phyloP scores from a whole-genome alignment of 92 coral and sea anemone species.

The Palythoa grandiflora region DNA sequence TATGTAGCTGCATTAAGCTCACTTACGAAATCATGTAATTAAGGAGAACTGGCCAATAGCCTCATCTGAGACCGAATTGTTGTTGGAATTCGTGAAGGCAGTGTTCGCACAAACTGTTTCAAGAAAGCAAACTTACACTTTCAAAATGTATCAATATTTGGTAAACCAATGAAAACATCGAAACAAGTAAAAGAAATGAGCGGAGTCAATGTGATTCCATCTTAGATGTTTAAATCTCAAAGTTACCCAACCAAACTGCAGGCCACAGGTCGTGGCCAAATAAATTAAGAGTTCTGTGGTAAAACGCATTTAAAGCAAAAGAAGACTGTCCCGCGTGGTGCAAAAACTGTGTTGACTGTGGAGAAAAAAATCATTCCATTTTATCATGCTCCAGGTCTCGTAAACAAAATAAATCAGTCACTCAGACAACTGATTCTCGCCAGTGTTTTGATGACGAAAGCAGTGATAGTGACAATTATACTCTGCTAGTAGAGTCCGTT shows the following conservation, averaged over 20 bases:
- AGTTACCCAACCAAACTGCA: neutral
- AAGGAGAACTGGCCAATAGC: slow-evolving; percentile 46
- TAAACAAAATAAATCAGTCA: too few species aligned
- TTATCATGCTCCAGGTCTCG: too few species aligned
- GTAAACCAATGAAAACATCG: slow-evolving; percentile 42
- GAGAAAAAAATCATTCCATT: too few species aligned
- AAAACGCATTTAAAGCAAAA: slow-evolving; percentile 8
- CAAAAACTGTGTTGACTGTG: neutral
- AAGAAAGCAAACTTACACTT: slow-evolving; percentile 70
- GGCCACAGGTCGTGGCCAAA: slow-evolving; percentile 8
- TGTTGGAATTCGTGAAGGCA: slow-evolving; percentile 57
- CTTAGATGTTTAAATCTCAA: neutral
- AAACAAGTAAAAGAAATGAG: slow-evolving; percentile 12
- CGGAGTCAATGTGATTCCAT: slow-evolving; percentile 19
- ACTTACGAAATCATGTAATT: slow-evolving; percentile 54
- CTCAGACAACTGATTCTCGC: too few species aligned
- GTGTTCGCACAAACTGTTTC: slow-evolving; percentile 54
- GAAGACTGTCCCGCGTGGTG: slow-evolving; percentile 34
- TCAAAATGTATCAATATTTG: slow-evolving; percentile 66
- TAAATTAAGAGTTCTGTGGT: neutral
- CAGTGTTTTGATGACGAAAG: too few species aligned
- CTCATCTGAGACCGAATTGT: slow-evolving; percentile 47
- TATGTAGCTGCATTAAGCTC: slow-evolving; percentile 52
- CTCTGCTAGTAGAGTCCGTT: slow-evolving; percentile 33
- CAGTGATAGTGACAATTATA: slow-evolving; percentile 32